Evolutionary conservation across 2,888 invertebrate species (phyloP), one percentile per base, ranked within the genome.

Genomic region (Drosophila mulleri): DNA sequence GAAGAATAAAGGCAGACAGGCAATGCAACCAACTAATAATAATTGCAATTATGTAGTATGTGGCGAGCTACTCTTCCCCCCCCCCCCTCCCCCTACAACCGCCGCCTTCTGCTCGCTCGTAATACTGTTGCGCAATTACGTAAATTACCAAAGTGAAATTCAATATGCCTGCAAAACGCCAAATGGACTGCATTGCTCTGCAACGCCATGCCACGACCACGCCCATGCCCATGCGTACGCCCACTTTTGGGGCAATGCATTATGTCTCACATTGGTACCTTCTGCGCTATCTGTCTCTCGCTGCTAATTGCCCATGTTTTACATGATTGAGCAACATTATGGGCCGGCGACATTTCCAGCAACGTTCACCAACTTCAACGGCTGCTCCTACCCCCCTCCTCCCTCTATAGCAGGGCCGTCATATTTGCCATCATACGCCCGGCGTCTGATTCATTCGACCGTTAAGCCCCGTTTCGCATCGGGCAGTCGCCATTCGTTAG

Each of bases 91-190:
- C 26, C 26, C 23, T 23, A 2, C 23, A 2, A 3, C 23, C 18
- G 8, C 11, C 6, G 2, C n/a, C 7, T 9, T 14, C 1, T 12
- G 9, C 35, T 2, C 2, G 5, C 62, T 53, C 63, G 62, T 64
- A 70, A 73, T 80, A 64, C 73, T 70, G 74, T 82, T 79, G 75
- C 72, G 72, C 80, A 88, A 82, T 83, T 83, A 83, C 85, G 85
- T 78, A 83, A 83, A 83, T 85, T 83, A 72, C 72, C 83, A 66
- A 82, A 85, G 78, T 78, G 88, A 82, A 80, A 83, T 83, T 83
- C 85, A 80, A 88, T 83, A 88, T 82, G 85, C 71, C 57, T 67
- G 69, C 56, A 39, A 65, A 54, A 67, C 50, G 62, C 75, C 58
- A 82, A 82, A 64, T 80, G 72, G 61, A 78, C 62, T 64, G 57